phyloP scores from a whole-genome alignment of 2,797 vertebrate genomes.

The Melanotaenia trifasciata region DNA sequence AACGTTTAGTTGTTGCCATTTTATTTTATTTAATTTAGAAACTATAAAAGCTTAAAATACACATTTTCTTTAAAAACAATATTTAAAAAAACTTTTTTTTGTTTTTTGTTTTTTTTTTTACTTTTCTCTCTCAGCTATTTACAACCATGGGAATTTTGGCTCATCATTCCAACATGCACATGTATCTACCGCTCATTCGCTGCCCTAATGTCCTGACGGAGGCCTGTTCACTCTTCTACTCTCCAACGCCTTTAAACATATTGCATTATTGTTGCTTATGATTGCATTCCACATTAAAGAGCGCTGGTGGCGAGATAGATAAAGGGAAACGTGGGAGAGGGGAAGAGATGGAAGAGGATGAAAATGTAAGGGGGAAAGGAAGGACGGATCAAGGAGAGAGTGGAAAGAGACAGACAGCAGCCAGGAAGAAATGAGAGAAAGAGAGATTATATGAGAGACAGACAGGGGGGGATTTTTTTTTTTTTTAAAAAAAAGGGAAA shows the following conservation, averaged over 20 bases:
- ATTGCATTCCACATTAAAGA: slow-evolving; percentile 81
- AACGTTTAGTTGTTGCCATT: background rate
- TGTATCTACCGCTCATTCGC: slow-evolving; percentile 54
- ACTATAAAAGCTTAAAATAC: background rate
- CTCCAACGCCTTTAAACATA: slow-evolving; percentile 60
- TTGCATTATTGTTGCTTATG: slow-evolving; percentile 71
- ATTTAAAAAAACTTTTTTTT: too few relatives aligned
- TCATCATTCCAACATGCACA: background rate
- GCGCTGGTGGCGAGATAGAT: slow-evolving; percentile 39
- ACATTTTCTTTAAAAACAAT: too few relatives aligned
- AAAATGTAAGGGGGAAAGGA: slow-evolving; percentile 22
- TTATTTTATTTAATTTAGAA: background rate
- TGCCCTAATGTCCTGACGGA: slow-evolving; percentile 58
- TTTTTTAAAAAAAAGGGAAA: slow-evolving; percentile 31
- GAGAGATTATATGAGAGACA: slow-evolving; percentile 40
- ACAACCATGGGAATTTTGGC: background rate
- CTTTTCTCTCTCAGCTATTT: background rate
- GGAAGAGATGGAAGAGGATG: slow-evolving; percentile 53
- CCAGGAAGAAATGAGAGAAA: slow-evolving; percentile 27
- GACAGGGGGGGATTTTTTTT: slow-evolving; percentile 31
- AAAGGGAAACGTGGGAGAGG: slow-evolving; percentile 24
- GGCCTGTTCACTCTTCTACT: slow-evolving; percentile 43
- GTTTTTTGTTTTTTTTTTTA: background rate
- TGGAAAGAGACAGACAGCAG: slow-evolving; percentile 41
- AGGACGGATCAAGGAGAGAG: slow-evolving; percentile 64